Base-by-base conservation (phyloP, 2,888 invertebrate genomes). In the Busseola fusca region DNA sequence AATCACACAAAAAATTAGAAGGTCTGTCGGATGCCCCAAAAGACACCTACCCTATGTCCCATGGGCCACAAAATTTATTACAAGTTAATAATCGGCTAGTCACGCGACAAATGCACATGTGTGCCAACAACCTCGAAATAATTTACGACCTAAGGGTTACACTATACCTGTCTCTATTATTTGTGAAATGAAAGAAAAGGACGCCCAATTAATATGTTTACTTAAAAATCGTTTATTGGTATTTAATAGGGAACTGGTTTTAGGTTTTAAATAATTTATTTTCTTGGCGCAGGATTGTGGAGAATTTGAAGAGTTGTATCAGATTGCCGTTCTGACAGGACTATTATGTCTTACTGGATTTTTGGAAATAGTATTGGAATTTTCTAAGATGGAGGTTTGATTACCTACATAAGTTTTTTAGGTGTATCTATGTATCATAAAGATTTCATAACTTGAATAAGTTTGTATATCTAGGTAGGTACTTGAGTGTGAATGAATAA, bases 71-170 rank as follows among this genome's bases (percentile, higher is more conserved):
- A 90, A 93, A 94, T 94, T 93, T 95, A 95, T 95, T 93, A 94
- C 93, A 90, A 92, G 91, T 93, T 94, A 94, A 95, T 95, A 94
- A 93, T 91, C 91, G 89, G 84, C 89, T 86, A 91, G 91, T 93
- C 92, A 93, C 91, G 91, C 91, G 93, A 93, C 92, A 91, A 88
- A 84, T 89, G 87, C 92, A 92, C 94, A 94, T 94, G 93, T 92
- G 92, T 86, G 87, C 85, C 90, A 91, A 90, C 91, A 91, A 89
- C 91, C 91, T 84, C 86, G 86, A 88, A 84, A 88, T 93, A 92
- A 95, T 95, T 95, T 95, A 95, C 89, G 94, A 93, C 90, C 82
- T 86, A 85, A 90, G 93, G 94, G 92, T 89, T 88, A 86, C 80
- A 59, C 34, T 88, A 76, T 85, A 74, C 63, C 85, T 84, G 71